Base-by-base conservation (phyloP, 2,888 invertebrate genomes). In the Drosophila trichaetosa region DNA sequence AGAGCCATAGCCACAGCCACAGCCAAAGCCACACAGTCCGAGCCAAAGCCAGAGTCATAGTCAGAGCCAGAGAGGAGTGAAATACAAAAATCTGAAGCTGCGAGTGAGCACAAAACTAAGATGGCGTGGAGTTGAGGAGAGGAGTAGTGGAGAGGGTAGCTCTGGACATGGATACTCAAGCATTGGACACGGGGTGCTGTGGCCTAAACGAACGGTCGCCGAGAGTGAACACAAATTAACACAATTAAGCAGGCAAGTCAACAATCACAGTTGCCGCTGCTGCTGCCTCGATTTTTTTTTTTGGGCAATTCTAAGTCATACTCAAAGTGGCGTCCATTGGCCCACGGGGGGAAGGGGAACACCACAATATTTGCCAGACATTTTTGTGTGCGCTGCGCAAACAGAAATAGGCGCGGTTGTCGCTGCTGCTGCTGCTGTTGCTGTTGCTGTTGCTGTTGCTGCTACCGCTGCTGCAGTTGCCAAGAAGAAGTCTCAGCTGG, bases 221-320 rank as follows among this genome's bases (percentile, higher is more conserved):
- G 73, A 83, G 74, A 83, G 83, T 69, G 73, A 79, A 63, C 85
- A 72, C 70, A 78, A 87, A 83, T 83, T 87, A 83, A 83, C 87
- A 83, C 84, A 86, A 86, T 80, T 87, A 79, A 61, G 69, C 69
- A 52, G 63, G 59, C 65, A 63, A 61, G 69, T 51, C 67, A 62
- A 65, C 66, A 72, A 66, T 66, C 59, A 69, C 76, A 67, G 59
- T 42, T 48, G 40, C n/a, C 33, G 13, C 27, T 34, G 33, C 33
- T 40, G 40, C 38, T 31, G 42, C 16, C 34, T 49, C 42, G 31
- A 10, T 46, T 49, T 18, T 38, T 18, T 18, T 46, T 24, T 46
- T 46, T 78, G 53, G 60, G 65, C 78, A 80, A 83, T 83, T 86
- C 83, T 83, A 68, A 67, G 52, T 64, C 40, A 10, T 52, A 51